Conservation (phyloP, 35 echinoderm and acorn worm species). For the Hemicentrotus pulcherrimus region DNA sequence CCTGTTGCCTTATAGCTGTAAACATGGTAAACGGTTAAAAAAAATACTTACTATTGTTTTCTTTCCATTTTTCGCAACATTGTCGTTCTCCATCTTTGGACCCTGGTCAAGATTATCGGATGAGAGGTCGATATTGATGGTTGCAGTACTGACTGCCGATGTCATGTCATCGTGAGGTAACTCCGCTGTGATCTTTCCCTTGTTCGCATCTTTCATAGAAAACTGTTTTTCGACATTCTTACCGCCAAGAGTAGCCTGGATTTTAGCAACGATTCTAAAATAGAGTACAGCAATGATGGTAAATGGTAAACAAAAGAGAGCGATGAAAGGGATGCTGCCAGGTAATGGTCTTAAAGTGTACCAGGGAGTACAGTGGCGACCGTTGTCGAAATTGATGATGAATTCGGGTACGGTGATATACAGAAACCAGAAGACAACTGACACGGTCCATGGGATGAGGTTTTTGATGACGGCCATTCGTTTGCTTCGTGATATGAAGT, state of each 20-base stretch:
- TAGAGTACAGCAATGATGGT: background rate
- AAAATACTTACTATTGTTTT: background rate
- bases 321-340: background rate
- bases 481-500: conserved; percentile 41
- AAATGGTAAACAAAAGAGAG: background rate
- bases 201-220: background rate
- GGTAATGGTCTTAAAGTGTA: background rate
- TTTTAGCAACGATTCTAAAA: conserved; percentile 11
- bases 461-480: conserved; percentile 23
- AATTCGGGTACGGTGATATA: background rate
- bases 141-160: background rate
- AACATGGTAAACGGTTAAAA: background rate
- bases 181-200: background rate
- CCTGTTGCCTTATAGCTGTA: background rate
- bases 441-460: background rate
- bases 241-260: background rate
- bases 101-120: background rate
- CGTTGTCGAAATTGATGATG: background rate
- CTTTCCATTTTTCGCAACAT: background rate
- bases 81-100: background rate
- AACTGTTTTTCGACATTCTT: conserved; percentile 26
- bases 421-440: background rate
- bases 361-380: background rate
- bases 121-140: background rate
- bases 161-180: background rate